phyloP scores from a whole-genome alignment of 2,797 vertebrate genomes.

The Peromyscus aztecus region DNA sequence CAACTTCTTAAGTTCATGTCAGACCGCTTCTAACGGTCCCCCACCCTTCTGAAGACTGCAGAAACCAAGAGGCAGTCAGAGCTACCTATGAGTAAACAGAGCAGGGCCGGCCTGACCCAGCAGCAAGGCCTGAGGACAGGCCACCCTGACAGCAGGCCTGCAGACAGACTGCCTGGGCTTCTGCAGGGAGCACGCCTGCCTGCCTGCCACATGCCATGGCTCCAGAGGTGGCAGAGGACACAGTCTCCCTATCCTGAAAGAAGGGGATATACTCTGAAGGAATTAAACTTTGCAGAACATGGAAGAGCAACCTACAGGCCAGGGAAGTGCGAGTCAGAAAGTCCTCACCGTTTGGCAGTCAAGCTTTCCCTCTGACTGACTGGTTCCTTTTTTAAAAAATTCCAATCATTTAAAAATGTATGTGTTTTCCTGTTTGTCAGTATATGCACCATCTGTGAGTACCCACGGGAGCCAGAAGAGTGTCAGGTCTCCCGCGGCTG shows the following conservation, averaged over 20 bases:
- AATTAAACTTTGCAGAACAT: background rate
- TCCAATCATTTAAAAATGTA: background rate
- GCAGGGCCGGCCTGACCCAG: background rate
- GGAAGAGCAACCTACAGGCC: background rate
- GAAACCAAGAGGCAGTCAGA: conserved; percentile 1
- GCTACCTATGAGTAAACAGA: too few species aligned
- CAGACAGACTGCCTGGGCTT: background rate
- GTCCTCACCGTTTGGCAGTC: background rate
- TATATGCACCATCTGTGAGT: background rate
- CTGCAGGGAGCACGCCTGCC: background rate
- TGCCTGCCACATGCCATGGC: too few species aligned
- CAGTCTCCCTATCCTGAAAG: background rate
- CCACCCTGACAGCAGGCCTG: background rate
- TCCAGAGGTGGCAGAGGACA: background rate
- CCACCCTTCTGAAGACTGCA: background rate
- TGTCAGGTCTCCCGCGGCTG: background rate
- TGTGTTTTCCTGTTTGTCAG: background rate
- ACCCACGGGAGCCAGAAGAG: background rate
- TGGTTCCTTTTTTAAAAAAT: background rate
- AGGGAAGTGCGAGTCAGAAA: background rate
- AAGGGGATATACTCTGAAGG: background rate
- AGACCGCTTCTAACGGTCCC: background rate
- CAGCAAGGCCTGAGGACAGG: background rate
- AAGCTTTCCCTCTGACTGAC: background rate
- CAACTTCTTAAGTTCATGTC: background rate